phyloP scores from a whole-genome alignment of 2,113 vertebrate genomes.

The Neoarius graeffei region DNA sequence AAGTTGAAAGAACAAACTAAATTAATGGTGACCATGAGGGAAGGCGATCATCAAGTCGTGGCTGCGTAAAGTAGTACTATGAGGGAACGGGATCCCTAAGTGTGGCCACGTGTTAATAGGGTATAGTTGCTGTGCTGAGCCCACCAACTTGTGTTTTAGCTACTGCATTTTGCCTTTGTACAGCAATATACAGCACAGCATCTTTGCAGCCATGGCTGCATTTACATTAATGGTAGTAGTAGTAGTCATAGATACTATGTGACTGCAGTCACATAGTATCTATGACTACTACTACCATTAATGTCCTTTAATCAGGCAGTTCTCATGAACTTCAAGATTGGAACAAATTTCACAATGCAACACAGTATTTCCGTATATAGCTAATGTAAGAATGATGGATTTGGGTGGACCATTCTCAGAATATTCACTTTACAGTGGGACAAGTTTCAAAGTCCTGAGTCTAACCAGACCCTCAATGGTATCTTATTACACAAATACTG shows the following conservation, averaged over 20 bases:
- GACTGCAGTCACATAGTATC: not conserved
- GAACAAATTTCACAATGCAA: not conserved
- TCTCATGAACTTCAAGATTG: not conserved
- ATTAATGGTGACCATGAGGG: not conserved
- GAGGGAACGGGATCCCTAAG: not conserved
- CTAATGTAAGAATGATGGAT: not conserved
- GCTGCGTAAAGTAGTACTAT: not conserved
- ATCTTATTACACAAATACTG: not conserved
- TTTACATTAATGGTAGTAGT: not conserved
- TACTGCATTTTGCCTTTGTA: not conserved
- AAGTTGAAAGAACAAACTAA: not conserved
- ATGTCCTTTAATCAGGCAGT: not conserved
- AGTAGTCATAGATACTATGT: not conserved
- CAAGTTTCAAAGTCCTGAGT: not conserved
- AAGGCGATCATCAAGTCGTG: not conserved
- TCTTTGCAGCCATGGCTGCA: not conserved
- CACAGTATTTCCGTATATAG: not conserved
- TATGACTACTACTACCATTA: not conserved
- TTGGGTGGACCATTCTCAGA: not conserved
- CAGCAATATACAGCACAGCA: not conserved
- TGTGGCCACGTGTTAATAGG: not conserved
- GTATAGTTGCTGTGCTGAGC: no score
- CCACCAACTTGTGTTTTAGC: not conserved
- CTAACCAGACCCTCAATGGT: not conserved
- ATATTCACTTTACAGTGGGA: not conserved